Evolutionary conservation across 2,797 vertebrate species (phyloP).

Genomic region (Betta splendens): DNA sequence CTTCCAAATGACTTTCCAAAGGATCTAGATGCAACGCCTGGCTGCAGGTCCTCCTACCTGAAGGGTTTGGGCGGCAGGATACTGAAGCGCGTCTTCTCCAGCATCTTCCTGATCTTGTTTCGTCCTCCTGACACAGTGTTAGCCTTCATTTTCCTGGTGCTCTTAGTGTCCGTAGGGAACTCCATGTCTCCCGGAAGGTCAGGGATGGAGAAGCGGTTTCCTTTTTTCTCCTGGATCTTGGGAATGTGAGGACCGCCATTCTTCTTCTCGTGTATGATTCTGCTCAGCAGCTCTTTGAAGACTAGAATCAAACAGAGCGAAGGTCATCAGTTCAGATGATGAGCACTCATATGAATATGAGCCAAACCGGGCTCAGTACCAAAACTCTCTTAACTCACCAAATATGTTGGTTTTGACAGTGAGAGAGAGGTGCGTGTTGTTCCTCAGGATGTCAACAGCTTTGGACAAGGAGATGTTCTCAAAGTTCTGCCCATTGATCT

Average conservation of each 20-base stretch:
- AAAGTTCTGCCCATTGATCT: constrained; percentile 98
- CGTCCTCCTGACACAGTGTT: constrained; percentile 96
- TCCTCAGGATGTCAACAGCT: constrained; percentile 92
- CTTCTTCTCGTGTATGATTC: constrained; percentile 89
- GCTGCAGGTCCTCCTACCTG: too few relatives aligned
- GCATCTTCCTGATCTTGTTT: constrained; percentile 95
- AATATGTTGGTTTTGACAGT: constrained; percentile 98
- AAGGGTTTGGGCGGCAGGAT: constrained; percentile 95
- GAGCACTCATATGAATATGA: not conserved
- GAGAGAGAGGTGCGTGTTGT: constrained; percentile 95
- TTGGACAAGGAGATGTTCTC: constrained; percentile 94
- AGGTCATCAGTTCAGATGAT: not conserved
- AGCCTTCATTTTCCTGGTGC: constrained; percentile 93
- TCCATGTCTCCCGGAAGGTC: constrained; percentile 94
- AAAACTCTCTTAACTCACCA: constrained; percentile 74
- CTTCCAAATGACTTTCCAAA: too few relatives aligned
- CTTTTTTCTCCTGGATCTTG: constrained; percentile 96
- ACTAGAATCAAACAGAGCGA: constrained; percentile 73
- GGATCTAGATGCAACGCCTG: too few relatives aligned
- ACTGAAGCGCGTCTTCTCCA: constrained; percentile 96
- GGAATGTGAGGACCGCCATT: constrained; percentile 92
- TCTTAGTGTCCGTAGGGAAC: constrained; percentile 90
- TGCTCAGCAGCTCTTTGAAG: constrained; percentile 94
- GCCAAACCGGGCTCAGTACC: too few relatives aligned
- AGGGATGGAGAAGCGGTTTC: constrained; percentile 93